phyloP scores from a whole-genome alignment of 2,797 vertebrate genomes.

The Sebastolobus altivelis region DNA sequence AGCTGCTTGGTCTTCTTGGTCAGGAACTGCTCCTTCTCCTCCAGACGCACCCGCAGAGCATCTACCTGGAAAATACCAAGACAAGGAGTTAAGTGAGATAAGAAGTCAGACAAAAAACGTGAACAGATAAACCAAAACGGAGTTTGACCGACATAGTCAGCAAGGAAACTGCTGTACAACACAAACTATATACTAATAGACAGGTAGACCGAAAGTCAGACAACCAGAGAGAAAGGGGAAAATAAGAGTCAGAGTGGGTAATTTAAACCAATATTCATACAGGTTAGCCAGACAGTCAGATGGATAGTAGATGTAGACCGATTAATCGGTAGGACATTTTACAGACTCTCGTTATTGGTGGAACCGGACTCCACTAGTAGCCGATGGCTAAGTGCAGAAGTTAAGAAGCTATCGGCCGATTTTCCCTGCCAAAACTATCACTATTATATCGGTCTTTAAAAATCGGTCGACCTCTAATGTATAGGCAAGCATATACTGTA shows the following conservation, averaged over 20 bases:
- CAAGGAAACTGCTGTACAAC: not conserved
- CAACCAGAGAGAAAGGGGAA: not conserved
- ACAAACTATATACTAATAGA: not conserved
- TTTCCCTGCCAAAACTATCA: too few species aligned
- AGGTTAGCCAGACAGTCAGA: slow-evolving; percentile 18
- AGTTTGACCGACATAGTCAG: not conserved
- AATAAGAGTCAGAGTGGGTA: not conserved
- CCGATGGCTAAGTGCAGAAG: too few species aligned
- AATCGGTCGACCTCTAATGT: too few species aligned
- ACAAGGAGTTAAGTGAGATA: slow-evolving; percentile 4
- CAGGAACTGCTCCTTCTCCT: slow-evolving; percentile 96
- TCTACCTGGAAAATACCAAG: slow-evolving; percentile 87
- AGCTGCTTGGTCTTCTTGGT: slow-evolving; percentile 98
- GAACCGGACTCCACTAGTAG: too few species aligned
- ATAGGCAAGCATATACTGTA: not conserved
- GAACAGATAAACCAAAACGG: not conserved
- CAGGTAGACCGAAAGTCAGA: not conserved
- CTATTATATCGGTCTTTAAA: too few species aligned
- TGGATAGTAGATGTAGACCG: not conserved
- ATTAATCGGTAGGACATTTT: too few species aligned
- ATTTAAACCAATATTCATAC: slow-evolving; percentile 6
- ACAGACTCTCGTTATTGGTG: too few species aligned
- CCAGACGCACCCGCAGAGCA: slow-evolving; percentile 92
- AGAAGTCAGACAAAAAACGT: not conserved
- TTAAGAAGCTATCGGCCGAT: accelerated